Evolutionary conservation across 2,113 vertebrate species (phyloP), one percentile per base, ranked within the genome.

Genomic region (Peromyscus maniculatus): DNA sequence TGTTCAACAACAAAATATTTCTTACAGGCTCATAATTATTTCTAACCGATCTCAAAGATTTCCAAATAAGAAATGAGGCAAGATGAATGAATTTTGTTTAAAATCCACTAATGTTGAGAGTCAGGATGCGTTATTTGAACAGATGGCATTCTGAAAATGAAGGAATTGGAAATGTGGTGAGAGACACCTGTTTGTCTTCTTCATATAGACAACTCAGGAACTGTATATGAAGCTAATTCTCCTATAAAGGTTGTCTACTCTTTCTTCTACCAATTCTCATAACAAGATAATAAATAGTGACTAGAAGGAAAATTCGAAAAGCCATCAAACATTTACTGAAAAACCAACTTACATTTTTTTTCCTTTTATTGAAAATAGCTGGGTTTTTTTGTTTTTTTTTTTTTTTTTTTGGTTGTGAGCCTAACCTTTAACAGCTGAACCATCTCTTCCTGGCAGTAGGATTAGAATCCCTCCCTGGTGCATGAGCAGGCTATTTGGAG

Each of bases 1-100:
- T 90, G 13, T 78, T 66, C 13, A 87, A 91, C 93, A 95, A 90
- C 87, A 79, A 92, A 19, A 74, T 11, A 86, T 79, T 93, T 95
- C 10, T 79, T 94, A 79, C 89, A 96, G 17, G 28, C 16, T 39
- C 67, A 10, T 93, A 89, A 79, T 89, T 93, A 80, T 36, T 95
- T 39, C 19, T 67, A 83, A 9, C 4, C 71, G 59, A 95, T 33
- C 31, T 57, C 43, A 94, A 31, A 84, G 62, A 87, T 91, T 55
- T 24, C 19, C 75, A 64, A 94, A 89, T 43, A 86, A 36, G 72
- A 94, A 89, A 83, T 22, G 59, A 86, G 5, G 72, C 67, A 21
- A 15, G 93, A 55, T 72, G 93, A 87, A 22, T 62, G 22, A 62
- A 87, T 24, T 36, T 87, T 91, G 26, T 52, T 96, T 94, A 16